Conservation (phyloP, 2,888 invertebrate species). For the Tipula lateralis region DNA sequence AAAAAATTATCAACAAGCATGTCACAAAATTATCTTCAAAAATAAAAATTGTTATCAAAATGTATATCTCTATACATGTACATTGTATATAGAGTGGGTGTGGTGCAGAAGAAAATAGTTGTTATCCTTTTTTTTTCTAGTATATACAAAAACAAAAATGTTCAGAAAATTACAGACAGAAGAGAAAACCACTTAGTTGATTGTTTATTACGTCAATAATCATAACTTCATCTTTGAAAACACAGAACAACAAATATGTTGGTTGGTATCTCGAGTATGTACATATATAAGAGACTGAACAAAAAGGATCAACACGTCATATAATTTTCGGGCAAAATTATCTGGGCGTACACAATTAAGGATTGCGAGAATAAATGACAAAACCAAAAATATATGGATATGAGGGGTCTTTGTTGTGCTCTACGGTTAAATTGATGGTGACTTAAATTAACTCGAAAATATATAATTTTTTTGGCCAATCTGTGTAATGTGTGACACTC, state of each 20-base stretch:
- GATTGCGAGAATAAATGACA: neutral
- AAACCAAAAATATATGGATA: neutral
- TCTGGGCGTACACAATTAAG: neutral
- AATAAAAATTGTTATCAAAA: neutral
- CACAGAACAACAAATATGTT: neutral
- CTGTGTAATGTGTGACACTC: neutral
- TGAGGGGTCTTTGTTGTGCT: no score
- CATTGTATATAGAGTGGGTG: neutral
- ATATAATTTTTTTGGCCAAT: neutral
- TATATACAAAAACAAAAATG: neutral
- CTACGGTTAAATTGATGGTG: neutral
- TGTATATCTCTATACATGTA: neutral
- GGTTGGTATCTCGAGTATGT: neutral
- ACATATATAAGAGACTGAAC: neutral
- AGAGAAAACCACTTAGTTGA: constrained; percentile 5
- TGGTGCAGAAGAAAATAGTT: neutral
- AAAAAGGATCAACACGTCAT: constrained; percentile 11
- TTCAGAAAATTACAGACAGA: neutral
- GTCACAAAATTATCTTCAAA: neutral
- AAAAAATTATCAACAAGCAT: neutral
- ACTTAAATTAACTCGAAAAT: neutral
- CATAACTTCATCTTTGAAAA: neutral
- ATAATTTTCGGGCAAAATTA: neutral
- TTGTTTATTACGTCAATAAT: constrained; percentile 24
- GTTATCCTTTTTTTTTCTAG: neutral